Base-by-base conservation (phyloP, 2,113 vertebrate species). In the Danionella cerebrum region DNA sequence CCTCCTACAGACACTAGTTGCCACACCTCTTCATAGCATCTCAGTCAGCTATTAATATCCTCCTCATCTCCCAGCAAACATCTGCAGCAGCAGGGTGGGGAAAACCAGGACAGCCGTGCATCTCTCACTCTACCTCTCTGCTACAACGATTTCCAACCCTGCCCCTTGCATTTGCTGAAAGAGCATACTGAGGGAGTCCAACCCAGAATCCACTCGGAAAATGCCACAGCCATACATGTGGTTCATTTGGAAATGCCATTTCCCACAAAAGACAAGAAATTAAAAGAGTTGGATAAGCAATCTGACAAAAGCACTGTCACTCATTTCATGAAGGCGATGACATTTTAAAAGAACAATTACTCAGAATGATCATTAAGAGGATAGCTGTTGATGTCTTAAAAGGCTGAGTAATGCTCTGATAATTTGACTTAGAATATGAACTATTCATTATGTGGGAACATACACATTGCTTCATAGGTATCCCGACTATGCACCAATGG, bases 1-100 rank as follows among this genome's bases (percentile, higher is more conserved):
- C 12, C 22, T 21, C 44, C 72, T 60, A 25, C 31, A 25, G 60
- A 48, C 29, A 57, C 66, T 75, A 41, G 25, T 48, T 45, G 66
- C 70, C 51, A 41, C 36, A 57, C 54, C 55, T 53, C 24, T 45
- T 33, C 44, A 58, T 53, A 35, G 53, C 65, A 65, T 68, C 74
- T 62, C 71, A 45, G 33, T 11, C 52, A 44, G 74, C 80, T 84
- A 83, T 76, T 80, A 83, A 84, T 84, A 83, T 70, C 71, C 19
- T 66, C 73, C 76, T 74, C 73, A 73, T 33, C 42, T 70, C 79
- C 60, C 73, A 69, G 51, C 66, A 63, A 79, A 77, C 80, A 79
- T 76, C 77, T 82, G 80, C 79, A 80, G 71, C 39, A 25, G 29
- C 70, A 66, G 25, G 50, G 48, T 67, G 47, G 69, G 55, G 53